These are phyloP conservation scores for Linyphia triangularis DNA, from an alignment of 2,888 invertebrate genomes.

Conservation along the genomic window DNA sequence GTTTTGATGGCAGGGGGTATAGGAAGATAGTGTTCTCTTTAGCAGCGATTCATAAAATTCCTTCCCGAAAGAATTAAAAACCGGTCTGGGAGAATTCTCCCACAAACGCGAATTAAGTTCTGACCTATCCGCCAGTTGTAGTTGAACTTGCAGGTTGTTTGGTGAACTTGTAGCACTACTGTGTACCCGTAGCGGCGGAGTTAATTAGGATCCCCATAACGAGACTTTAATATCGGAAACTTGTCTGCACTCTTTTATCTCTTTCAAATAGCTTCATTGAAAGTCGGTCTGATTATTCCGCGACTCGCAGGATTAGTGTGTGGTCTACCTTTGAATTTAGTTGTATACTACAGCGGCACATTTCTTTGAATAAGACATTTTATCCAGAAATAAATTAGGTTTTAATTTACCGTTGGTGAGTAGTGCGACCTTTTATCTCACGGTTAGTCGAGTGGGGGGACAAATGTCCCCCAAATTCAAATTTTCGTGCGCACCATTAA, in stretches of 20 bases:
- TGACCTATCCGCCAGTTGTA: slow-evolving; percentile 52
- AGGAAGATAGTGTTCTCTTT: background rate
- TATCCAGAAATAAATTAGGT: no score
- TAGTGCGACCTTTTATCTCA: no score
- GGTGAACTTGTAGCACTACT: slow-evolving; percentile 51
- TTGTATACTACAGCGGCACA: no score
- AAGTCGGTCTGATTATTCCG: background rate
- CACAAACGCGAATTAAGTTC: slow-evolving; percentile 52
- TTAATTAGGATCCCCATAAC: slow-evolving; percentile 53
- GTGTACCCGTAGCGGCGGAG: slow-evolving; percentile 7
- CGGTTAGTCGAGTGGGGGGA: no score
- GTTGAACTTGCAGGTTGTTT: slow-evolving; percentile 16
- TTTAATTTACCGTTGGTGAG: no score
- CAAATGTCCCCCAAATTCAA: no score
- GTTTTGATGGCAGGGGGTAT: background rate
- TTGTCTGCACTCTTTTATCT: slow-evolving; percentile 27
- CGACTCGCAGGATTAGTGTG: no score
- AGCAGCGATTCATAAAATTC: slow-evolving; percentile 38
- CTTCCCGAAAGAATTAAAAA: slow-evolving; percentile 10
- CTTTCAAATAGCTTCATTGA: slow-evolving; percentile 5
- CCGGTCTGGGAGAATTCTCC: slow-evolving; percentile 48
- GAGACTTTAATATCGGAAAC: slow-evolving; percentile 22
- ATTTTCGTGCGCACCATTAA: no score
- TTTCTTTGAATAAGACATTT: no score
- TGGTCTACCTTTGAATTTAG: no score